phyloP scores from a whole-genome alignment of 2,113 vertebrate genomes.

The Scophthalmus maximus region DNA sequence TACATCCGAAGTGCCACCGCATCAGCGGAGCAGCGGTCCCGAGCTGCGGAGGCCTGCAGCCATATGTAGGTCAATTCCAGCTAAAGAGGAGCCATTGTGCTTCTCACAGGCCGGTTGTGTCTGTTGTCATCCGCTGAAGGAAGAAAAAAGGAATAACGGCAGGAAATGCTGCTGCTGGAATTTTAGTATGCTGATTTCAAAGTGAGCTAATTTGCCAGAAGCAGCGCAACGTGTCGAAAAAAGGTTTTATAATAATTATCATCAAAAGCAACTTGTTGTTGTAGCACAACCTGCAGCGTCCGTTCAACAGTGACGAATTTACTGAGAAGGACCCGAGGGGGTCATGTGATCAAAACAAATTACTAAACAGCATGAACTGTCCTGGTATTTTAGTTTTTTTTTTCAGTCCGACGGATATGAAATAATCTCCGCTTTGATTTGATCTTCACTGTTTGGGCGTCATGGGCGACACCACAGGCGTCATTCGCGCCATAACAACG shows the following conservation, averaged over 20 bases:
- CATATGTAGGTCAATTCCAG: slow-evolving; percentile 14
- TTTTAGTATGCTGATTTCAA: slow-evolving; percentile 48
- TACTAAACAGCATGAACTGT: no score
- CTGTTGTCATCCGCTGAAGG: slow-evolving; percentile 24
- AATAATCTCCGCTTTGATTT: not conserved
- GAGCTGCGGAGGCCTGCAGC: slow-evolving; percentile 17
- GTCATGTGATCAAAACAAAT: no score
- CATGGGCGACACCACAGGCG: no score
- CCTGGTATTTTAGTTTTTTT: no score
- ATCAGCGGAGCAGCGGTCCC: slow-evolving; percentile 23
- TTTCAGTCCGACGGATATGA: no score
- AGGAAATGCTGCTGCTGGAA: slow-evolving; percentile 8
- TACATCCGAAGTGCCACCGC: slow-evolving; percentile 46
- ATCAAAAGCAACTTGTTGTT: slow-evolving; percentile 59
- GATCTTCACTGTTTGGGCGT: no score
- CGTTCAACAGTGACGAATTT: slow-evolving; percentile 35
- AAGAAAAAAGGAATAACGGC: slow-evolving; percentile 6
- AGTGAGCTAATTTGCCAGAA: slow-evolving; percentile 49
- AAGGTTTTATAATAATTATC: slow-evolving; percentile 45
- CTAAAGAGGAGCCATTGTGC: slow-evolving; percentile 49
- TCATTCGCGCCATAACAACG: slow-evolving; percentile 7
- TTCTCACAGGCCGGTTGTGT: slow-evolving; percentile 20
- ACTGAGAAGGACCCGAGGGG: slow-evolving; percentile 16
- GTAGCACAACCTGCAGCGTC: slow-evolving; percentile 7
- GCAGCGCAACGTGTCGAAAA: slow-evolving; percentile 45